phyloP scores from a whole-genome alignment of 2,888 invertebrate species.

The Anthophora plumipes region DNA sequence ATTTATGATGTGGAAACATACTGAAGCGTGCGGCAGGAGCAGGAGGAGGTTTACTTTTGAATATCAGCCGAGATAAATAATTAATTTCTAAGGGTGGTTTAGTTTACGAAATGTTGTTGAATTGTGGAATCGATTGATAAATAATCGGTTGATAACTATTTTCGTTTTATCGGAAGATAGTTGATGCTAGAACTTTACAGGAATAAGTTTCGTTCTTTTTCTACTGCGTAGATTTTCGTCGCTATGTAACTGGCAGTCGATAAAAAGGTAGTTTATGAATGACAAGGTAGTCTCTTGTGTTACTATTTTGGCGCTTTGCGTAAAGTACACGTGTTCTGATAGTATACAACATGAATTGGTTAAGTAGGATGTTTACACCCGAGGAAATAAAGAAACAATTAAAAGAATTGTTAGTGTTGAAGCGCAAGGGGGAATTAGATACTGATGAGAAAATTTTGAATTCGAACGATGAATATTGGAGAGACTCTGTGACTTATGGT shows the following conservation, averaged over 20 bases:
- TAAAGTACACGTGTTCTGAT: neutral
- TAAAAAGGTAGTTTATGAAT: neutral
- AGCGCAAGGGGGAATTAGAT: conserved; percentile 75
- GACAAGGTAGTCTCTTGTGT: too few species aligned
- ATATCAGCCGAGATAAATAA: too few species aligned
- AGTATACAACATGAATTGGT: neutral
- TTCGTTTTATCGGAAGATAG: neutral
- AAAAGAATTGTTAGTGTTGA: conserved; percentile 62
- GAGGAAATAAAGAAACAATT: conserved; percentile 58
- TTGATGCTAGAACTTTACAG: neutral
- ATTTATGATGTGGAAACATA: too few species aligned
- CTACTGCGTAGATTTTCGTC: neutral
- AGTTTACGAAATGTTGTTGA: too few species aligned
- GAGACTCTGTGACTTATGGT: conserved; percentile 86
- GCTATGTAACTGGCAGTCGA: neutral
- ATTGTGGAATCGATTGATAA: too few species aligned
- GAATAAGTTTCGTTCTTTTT: neutral
- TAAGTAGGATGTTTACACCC: conserved; percentile 42
- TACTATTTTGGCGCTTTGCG: neutral
- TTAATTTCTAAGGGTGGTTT: too few species aligned
- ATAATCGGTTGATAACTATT: neutral
- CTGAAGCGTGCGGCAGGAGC: too few species aligned
- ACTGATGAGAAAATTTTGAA: conserved; percentile 60
- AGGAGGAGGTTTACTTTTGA: too few species aligned
- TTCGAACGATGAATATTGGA: conserved; percentile 84